A percentile compares a stretch with the other conserved stretches of the same genome.
These are phyloP conservation scores for Cheumatopsyche charites DNA, from an alignment of 1,140 invertebrate genomes.

Conservation along the genomic window DNA sequence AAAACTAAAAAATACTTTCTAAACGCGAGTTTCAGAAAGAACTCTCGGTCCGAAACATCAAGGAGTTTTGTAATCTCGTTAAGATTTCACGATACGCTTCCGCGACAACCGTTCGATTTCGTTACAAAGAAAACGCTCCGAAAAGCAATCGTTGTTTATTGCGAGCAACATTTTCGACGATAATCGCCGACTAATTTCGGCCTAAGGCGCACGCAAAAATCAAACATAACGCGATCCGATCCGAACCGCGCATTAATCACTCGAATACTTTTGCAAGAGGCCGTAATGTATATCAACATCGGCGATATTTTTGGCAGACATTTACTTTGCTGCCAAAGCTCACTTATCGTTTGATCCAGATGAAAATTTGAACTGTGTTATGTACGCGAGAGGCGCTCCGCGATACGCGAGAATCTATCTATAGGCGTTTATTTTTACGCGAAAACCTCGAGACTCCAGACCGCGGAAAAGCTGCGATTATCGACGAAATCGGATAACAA, in stretches of 20 bases:
- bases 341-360: conserved; percentile 27
- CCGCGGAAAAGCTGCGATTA: not conserved
- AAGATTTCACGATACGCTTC: conserved; percentile 2
- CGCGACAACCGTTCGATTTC: not conserved
- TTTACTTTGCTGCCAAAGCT: conserved; percentile 21
- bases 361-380: conserved; percentile 11
- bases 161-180: not conserved
- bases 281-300: conserved; percentile 20
- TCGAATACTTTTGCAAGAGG: conserved; percentile 7
- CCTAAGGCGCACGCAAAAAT: not conserved
- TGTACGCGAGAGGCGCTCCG: not conserved
- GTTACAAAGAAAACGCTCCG: not conserved
- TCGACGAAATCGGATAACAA: not conserved
- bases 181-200: not conserved
- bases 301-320: conserved; percentile 19
- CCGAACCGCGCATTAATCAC: conserved; percentile 6
- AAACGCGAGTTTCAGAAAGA: not conserved
- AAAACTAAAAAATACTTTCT: not conserved
- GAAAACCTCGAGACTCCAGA: conserved; percentile 14
- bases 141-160: no score
- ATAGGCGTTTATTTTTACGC: conserved; percentile 17
- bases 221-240: not conserved
- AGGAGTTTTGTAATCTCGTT: not conserved
- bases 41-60: not conserved
- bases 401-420: not conserved